Evolutionary conservation across 2,888 invertebrate genomes (phyloP).

Genomic region (Pycnomerus fuliginosus): DNA sequence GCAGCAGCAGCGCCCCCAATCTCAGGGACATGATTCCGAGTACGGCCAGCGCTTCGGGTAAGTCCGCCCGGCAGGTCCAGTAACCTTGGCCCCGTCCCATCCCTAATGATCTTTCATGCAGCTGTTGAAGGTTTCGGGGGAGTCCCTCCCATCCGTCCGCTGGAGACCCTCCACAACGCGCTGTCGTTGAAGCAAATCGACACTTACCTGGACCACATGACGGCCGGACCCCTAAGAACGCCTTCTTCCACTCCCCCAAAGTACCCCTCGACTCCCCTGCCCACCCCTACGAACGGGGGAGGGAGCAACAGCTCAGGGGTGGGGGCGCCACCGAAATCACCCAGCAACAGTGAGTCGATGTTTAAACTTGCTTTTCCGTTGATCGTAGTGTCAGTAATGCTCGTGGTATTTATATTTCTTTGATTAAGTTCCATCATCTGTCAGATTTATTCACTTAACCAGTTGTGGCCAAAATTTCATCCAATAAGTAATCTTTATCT

Average conservation of each 20-base stretch:
- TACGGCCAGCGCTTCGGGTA: constrained; percentile 73
- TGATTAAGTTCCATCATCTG: too few relatives aligned
- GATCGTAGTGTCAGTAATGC: too few relatives aligned
- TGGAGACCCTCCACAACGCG: constrained; percentile 98
- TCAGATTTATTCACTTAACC: too few relatives aligned
- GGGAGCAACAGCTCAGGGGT: constrained; percentile 33
- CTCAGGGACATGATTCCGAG: constrained; percentile 84
- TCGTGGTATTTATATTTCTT: too few relatives aligned
- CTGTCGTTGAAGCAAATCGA: constrained; percentile 90
- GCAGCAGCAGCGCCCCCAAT: constrained; percentile 90
- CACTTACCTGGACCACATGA: constrained; percentile 83
- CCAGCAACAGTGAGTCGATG: constrained; percentile 57
- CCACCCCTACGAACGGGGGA: constrained; percentile 47
- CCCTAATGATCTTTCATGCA: constrained; percentile 35
- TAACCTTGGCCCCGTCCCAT: not conserved
- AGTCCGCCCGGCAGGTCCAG: constrained; percentile 41
- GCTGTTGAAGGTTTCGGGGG: constrained; percentile 86
- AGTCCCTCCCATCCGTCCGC: constrained; percentile 92
- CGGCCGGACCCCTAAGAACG: constrained; percentile 70
- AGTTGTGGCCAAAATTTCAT: too few relatives aligned
- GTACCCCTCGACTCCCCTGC: constrained; percentile 59
- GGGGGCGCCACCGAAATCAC: constrained; percentile 52
- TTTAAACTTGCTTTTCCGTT: too few relatives aligned
- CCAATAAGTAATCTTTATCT: too few relatives aligned
- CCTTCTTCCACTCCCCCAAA: constrained; percentile 72